These are phyloP conservation scores for Dorcus parallelipipedus DNA, from an alignment of 2,888 invertebrate species.

Conservation along the genomic window DNA sequence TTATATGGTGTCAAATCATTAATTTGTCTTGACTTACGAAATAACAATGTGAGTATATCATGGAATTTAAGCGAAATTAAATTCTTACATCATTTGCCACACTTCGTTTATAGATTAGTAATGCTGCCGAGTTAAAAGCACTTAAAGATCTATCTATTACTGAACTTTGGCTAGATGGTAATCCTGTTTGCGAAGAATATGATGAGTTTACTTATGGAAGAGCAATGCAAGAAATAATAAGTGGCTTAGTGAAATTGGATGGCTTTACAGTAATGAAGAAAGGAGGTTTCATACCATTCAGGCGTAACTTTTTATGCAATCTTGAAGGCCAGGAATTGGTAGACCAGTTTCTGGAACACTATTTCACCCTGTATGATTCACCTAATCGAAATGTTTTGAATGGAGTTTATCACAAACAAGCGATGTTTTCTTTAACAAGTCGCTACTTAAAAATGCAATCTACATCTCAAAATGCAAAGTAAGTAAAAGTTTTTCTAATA, in stretches of 20 bases:
- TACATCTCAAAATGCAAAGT: conserved; percentile 39
- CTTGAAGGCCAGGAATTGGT: conserved; percentile 51
- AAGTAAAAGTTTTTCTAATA: conserved; percentile 12
- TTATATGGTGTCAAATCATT: conserved; percentile 27
- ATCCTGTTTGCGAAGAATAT: conserved; percentile 67
- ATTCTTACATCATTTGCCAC: background rate
- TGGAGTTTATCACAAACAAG: conserved; percentile 62
- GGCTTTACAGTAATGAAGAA: conserved; percentile 3
- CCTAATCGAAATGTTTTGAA: conserved; percentile 52
- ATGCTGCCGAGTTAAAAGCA: no score
- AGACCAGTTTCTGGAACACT: conserved; percentile 63
- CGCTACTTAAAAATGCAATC: conserved; percentile 34
- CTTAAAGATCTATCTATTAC: conserved; percentile 24
- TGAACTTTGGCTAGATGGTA: conserved; percentile 61
- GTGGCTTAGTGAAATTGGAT: conserved; percentile 49
- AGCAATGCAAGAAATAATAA: conserved; percentile 53
- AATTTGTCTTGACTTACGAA: conserved; percentile 24
- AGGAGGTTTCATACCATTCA: conserved; percentile 39
- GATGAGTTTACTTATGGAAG: conserved; percentile 60
- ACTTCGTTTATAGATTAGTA: conserved; percentile 11
- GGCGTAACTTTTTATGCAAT: conserved; percentile 55
- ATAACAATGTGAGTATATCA: conserved; percentile 22
- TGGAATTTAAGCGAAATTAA: background rate
- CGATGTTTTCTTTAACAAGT: conserved; percentile 60
- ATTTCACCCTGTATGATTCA: conserved; percentile 63